These are phyloP conservation scores for Fopius arisanus DNA, from an alignment of 1,140 invertebrate species.

Conservation along the genomic window DNA sequence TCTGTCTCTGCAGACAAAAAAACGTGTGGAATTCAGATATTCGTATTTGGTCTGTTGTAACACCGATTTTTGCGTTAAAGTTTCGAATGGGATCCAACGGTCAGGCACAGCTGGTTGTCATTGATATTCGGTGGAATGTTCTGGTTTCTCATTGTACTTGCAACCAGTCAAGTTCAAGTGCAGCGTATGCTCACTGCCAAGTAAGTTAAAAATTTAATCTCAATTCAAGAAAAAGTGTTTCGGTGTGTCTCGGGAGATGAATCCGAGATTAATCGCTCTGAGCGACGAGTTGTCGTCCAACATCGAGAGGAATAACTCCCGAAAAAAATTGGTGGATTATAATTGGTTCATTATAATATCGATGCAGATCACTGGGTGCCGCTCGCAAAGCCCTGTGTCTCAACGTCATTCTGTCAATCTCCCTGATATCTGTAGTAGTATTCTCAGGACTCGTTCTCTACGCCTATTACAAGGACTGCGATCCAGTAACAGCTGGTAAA, in stretches of 20 bases:
- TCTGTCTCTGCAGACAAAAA: too few relatives aligned
- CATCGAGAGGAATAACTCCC: too few relatives aligned
- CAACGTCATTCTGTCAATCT: slow-evolving; percentile 72
- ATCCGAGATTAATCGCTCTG: too few relatives aligned
- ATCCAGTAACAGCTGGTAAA: slow-evolving; percentile 71
- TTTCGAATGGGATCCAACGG: slow-evolving; percentile 72
- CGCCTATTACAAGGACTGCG: slow-evolving; percentile 77
- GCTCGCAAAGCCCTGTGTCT: slow-evolving; percentile 72
- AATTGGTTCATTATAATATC: too few relatives aligned
- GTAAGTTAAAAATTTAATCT: slow-evolving; percentile 46
- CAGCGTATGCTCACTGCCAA: slow-evolving; percentile 58
- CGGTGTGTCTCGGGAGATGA: too few relatives aligned
- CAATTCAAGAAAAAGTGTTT: too few relatives aligned
- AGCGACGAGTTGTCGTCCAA: too few relatives aligned
- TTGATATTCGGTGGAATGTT: slow-evolving; percentile 77
- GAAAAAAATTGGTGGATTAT: too few relatives aligned
- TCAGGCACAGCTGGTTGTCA: slow-evolving; percentile 78
- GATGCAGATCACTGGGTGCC: slow-evolving; percentile 64
- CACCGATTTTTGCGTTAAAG: slow-evolving; percentile 53
- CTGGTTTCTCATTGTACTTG: slow-evolving; percentile 80
- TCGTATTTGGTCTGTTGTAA: too few relatives aligned
- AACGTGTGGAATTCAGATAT: too few relatives aligned
- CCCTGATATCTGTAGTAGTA: slow-evolving; percentile 71
- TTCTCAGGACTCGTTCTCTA: slow-evolving; percentile 81
- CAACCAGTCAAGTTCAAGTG: slow-evolving; percentile 77